These are phyloP conservation scores for Coptotermes formosanus DNA, from an alignment of 1,140 invertebrate species.

Conservation along the genomic window DNA sequence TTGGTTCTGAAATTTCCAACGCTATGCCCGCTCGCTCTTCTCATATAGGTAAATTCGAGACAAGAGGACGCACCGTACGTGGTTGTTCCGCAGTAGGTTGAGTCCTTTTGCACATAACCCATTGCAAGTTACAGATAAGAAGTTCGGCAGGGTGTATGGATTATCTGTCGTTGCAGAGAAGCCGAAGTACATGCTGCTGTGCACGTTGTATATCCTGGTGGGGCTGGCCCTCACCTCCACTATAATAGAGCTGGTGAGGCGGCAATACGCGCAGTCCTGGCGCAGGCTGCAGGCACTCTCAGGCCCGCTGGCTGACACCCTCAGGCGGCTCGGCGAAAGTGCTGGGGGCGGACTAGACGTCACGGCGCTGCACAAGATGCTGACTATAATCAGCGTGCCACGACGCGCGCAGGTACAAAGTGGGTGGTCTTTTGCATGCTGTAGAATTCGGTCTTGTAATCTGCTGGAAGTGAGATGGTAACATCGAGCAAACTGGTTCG, in stretches of 20 bases:
- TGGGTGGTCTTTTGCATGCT: background rate
- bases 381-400: constrained; percentile 57
- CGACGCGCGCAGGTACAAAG: constrained; percentile 10
- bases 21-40: no score
- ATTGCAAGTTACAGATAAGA: no score
- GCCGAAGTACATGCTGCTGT: constrained; percentile 84
- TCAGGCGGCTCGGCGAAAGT: constrained; percentile 71
- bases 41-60: no score
- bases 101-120: no score
- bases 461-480: no score
- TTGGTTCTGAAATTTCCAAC: no score
- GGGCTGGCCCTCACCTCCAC: constrained; percentile 92
- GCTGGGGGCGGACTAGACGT: constrained; percentile 65
- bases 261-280: constrained; percentile 85
- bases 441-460: background rate
- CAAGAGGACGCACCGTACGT: no score
- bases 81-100: no score
- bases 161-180: constrained; percentile 57
- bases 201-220: constrained; percentile 89
- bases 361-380: constrained; percentile 62
- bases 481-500: no score
- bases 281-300: constrained; percentile 72
- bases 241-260: constrained; percentile 84
- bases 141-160: no score
- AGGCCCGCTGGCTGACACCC: constrained; percentile 74